Evolutionary conservation across 2,797 vertebrate genomes (phyloP).

Genomic region (Glyptemys insculpta): DNA sequence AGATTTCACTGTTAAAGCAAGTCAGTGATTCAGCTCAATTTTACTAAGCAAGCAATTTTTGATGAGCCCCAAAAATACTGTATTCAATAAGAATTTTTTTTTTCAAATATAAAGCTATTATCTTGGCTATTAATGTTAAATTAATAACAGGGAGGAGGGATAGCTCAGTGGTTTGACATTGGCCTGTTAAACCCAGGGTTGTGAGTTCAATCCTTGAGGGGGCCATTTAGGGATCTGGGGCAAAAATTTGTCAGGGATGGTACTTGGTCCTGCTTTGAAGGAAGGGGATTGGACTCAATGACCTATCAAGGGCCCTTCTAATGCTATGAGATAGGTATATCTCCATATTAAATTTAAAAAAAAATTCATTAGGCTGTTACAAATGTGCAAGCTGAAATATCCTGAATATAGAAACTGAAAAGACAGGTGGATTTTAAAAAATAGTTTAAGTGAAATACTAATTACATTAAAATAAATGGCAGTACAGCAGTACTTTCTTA

Average conservation of each 20-base stretch:
- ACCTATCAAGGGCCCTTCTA: too few relatives aligned
- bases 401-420: background rate
- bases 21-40: background rate
- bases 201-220: too few relatives aligned
- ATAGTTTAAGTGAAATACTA: background rate
- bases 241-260: too few relatives aligned
- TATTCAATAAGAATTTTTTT: background rate
- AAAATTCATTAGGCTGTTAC: background rate
- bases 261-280: too few relatives aligned
- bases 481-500: background rate
- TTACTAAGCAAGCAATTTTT: background rate
- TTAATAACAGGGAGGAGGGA: too few relatives aligned
- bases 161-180: too few relatives aligned
- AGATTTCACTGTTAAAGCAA: too few relatives aligned
- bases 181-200: too few relatives aligned
- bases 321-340: too few relatives aligned
- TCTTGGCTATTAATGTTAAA: background rate
- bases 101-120: background rate
- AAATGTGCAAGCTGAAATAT: background rate
- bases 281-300: too few relatives aligned
- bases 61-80: background rate
- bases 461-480: background rate
- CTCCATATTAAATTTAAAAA: too few relatives aligned
- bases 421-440: background rate
- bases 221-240: too few relatives aligned